phyloP scores from a whole-genome alignment of 2,113 vertebrate genomes.

The Emydura subglobosa region DNA sequence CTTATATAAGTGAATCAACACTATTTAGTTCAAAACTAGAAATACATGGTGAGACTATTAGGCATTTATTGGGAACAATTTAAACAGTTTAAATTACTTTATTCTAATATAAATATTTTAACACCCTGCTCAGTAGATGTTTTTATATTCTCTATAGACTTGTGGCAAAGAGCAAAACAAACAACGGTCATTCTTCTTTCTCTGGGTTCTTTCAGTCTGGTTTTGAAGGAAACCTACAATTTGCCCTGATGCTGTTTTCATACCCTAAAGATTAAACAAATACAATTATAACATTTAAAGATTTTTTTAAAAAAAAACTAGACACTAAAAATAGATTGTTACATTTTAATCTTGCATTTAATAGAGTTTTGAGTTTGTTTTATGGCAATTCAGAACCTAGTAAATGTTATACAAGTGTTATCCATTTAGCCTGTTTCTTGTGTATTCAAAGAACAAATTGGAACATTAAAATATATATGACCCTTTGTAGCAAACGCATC shows the following conservation, averaged over 20 bases:
- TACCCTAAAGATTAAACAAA: rapidly evolving
- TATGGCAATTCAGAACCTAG: neutral
- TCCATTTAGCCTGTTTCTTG: neutral
- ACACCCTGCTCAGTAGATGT: neutral
- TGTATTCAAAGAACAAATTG: neutral
- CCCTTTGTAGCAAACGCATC: neutral
- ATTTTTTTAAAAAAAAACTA: neutral
- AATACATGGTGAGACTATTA: neutral
- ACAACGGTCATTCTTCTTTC: neutral
- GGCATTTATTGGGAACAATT: neutral
- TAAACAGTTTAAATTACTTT: neutral
- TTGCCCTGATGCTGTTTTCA: neutral
- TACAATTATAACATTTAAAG: neutral
- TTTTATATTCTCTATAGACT: neutral
- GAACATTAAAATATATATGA: neutral
- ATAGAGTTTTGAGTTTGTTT: neutral
- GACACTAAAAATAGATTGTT: neutral
- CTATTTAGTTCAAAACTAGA: neutral
- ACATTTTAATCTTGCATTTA: neutral
- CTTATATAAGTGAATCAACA: neutral
- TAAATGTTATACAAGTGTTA: neutral
- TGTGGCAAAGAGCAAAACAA: neutral
- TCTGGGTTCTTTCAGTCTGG: rapidly evolving
- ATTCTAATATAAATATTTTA: neutral
- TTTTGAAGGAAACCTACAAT: neutral